Conservation (phyloP, 92 coral and sea anemone species). For the Chrysogorgia sp. region DNA sequence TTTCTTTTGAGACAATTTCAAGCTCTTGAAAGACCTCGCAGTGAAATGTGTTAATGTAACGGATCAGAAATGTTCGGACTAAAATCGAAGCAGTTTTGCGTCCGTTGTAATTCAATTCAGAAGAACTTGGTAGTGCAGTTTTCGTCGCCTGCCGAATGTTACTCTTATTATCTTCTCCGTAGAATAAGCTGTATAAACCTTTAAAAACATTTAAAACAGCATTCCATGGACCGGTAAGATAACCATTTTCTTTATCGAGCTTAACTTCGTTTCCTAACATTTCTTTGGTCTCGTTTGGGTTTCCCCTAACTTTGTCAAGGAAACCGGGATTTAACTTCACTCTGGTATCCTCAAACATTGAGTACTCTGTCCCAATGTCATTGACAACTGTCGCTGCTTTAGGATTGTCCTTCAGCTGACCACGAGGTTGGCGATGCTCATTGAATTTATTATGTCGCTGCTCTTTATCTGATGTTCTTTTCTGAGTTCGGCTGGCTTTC, state of each 20-base stretch:
- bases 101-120: neutral
- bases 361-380: too few relatives aligned
- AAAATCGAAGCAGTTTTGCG: neutral
- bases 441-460: too few relatives aligned
- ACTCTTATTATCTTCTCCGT: neutral
- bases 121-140: neutral
- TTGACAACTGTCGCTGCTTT: too few relatives aligned
- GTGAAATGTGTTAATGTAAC: constrained; percentile 1
- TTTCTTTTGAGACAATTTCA: constrained; percentile 11
- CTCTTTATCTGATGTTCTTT: too few relatives aligned
- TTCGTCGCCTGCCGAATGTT: neutral
- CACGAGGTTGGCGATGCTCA: too few relatives aligned
- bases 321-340: neutral
- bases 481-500: too few relatives aligned
- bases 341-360: neutral
- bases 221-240: constrained; percentile 1
- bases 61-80: neutral
- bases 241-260: neutral
- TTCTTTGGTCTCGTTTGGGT: neutral
- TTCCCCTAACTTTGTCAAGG: neutral
- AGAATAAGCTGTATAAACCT: neutral
- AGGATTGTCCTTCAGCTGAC: too few relatives aligned
- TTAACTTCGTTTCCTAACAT: neutral
- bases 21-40: neutral
- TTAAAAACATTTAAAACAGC: neutral